Base-by-base conservation (phyloP, 2,113 vertebrate genomes). In the Anolis sagrei region DNA sequence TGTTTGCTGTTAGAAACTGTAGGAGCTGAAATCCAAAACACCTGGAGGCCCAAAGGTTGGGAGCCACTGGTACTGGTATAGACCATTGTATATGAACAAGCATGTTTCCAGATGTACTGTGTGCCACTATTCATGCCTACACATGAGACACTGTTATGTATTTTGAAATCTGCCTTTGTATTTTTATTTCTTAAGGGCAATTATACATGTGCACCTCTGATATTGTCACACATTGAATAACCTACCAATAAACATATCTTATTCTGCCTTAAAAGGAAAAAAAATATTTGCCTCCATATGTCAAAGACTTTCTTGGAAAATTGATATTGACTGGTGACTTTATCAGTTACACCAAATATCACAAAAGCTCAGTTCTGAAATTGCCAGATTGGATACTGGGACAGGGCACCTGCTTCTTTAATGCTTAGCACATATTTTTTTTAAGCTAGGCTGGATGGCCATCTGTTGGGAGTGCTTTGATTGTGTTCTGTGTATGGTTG, bases 251-350 rank as follows among this genome's bases (percentile, higher is more conserved):
- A 23, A 18, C 2, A 16, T 36, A 58, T 54, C 58, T 51, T 36
- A 51, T 54, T 51, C 48, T 58, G 81, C 49, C 32, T 58, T 27
- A 36, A 73, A 7, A 29, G 92, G 91, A 93, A 95, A 95, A 51
- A 64, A 1, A 0, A n/a, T n/a, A 5, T 44, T 0, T 21, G 11
- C 81, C 0, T 0, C n/a, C 36, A 80, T 29, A 78, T 85, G 14
- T 14, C 69, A 29, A 1, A 7, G 16, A 91, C 81, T 82, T 68
- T 58, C 11, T 54, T 32, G 27, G 85, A 78, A 82, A 68, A 48
- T 4, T 76, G 5, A 11, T 51, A 2, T 70, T 58, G 14, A 14
- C 1, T 25, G 39, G 27, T 32, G n/a, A 32, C 44, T 13, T 77
- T 9, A 34, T 64, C 61, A 2, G 44, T 64, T 79, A 44, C 36